Evolutionary conservation across 2,888 invertebrate species (phyloP), one percentile per base, ranked within the genome.

Genomic region (Tenthredo amoena): DNA sequence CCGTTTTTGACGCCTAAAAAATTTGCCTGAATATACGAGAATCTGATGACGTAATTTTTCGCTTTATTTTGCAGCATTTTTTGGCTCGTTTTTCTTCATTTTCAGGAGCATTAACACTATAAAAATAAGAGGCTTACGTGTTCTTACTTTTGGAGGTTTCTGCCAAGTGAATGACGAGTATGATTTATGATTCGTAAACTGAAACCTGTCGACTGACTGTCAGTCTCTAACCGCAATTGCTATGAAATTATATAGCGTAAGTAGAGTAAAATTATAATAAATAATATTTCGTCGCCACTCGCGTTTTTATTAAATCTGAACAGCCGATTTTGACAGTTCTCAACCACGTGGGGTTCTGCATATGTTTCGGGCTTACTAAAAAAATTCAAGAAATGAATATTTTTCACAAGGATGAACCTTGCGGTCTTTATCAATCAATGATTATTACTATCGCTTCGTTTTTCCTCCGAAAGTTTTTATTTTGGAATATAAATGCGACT

Each of bases 161-260:
- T 74, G 74, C 43, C 74, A 74, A 43, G 31, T 21, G 74, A 47
- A n/a, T 47, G 74, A 43, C 26, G 21, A 74, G 74, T 26, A 37
- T 74, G 74, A 74, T 74, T 74, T 74, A 43, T 74, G 26, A 47
- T 40, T 40, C 43, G 74, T 43, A 74, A 43, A 74, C 21, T 34
- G 68, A 68, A 34, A 68, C 68, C 58, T 58, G 68, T 34, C 34
- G 68, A 3, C 34, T 68, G 68, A 3, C 34, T 68, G 34, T 34
- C 68, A 68, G 68, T 34, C 34, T 26, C 68, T 15, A 34, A 68
- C 68, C 34, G 68, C 68, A 68, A 68, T 68, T 68, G 68, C 31
- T 68, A 68, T 68, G 68, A 68, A 68, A 68, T 68, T 68, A 34
- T 68, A 68, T 34, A 68, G 26, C 26, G 15, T 34, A 68, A 68